phyloP scores from a whole-genome alignment of 23 tunicate species.

The Ascidia mentula region DNA sequence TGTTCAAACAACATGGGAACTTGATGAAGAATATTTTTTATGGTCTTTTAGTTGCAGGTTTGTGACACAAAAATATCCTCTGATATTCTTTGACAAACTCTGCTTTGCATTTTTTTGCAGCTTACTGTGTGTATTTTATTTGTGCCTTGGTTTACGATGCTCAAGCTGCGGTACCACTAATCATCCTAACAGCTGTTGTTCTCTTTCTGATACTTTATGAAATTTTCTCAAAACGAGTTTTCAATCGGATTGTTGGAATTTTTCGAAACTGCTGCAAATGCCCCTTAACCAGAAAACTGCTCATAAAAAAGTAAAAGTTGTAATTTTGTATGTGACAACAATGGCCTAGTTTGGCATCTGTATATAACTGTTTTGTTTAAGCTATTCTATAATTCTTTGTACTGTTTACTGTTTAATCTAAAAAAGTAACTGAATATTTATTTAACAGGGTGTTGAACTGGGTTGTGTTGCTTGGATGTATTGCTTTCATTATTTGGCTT shows the following conservation, averaged over 20 bases:
- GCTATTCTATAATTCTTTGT: too few relatives aligned
- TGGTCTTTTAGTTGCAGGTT: not conserved
- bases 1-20: not conserved
- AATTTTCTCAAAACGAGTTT: not conserved
- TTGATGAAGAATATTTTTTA: not conserved
- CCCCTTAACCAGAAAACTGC: not conserved
- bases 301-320: not conserved
- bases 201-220: conserved; percentile 33
- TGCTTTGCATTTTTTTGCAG: not conserved
- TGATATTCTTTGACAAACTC: too few relatives aligned
- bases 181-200: conserved; percentile 19
- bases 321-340: too few relatives aligned
- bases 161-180: conserved; percentile 34
- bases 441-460: not conserved
- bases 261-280: not conserved
- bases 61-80: too few relatives aligned
- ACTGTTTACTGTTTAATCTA: too few relatives aligned
- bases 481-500: conserved; percentile 50
- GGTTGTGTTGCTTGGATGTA: conserved; percentile 2
- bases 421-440: too few relatives aligned
- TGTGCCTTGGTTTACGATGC: conserved; percentile 28
- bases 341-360: too few relatives aligned
- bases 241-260: not conserved
- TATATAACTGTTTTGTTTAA: too few relatives aligned
- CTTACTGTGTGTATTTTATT: conserved; percentile 37